Conservation (phyloP, 2,888 invertebrate species). For the Caradrina clavipalpis region DNA sequence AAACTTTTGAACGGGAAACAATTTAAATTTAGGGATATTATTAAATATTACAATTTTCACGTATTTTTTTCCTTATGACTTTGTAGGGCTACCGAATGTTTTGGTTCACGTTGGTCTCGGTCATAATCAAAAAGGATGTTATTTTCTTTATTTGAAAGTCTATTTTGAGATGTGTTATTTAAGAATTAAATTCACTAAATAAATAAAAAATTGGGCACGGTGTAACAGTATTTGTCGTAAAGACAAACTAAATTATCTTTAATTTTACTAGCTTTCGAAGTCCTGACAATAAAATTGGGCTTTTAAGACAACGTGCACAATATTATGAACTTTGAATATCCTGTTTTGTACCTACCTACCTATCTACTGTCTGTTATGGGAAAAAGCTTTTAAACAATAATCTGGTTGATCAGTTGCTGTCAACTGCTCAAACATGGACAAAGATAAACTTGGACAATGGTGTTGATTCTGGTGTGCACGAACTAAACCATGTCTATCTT, state of each 20-base stretch:
- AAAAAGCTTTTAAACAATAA: not conserved
- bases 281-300: not conserved
- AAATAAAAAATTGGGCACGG: too few species aligned
- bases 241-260: constrained; percentile 3
- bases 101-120: not conserved
- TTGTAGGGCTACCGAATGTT: constrained; percentile 28
- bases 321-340: constrained; percentile 10
- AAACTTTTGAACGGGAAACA: constrained; percentile 19
- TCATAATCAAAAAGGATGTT: too few species aligned
- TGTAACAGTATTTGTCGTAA: not conserved
- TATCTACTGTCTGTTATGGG: not conserved
- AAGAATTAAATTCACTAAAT: too few species aligned
- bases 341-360: not conserved
- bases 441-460: not conserved
- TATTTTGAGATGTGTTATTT: too few species aligned
- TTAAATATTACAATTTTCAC: not conserved
- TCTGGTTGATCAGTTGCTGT: not conserved
- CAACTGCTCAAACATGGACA: not conserved
- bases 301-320: not conserved
- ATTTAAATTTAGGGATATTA: constrained; percentile 13
- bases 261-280: constrained; percentile 15
- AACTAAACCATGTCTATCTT: too few species aligned
- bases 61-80: constrained; percentile 13
- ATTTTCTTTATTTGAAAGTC: not conserved
- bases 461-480: too few species aligned